phyloP scores from a whole-genome alignment of 2,113 vertebrate species.

The Taxidea taxus region DNA sequence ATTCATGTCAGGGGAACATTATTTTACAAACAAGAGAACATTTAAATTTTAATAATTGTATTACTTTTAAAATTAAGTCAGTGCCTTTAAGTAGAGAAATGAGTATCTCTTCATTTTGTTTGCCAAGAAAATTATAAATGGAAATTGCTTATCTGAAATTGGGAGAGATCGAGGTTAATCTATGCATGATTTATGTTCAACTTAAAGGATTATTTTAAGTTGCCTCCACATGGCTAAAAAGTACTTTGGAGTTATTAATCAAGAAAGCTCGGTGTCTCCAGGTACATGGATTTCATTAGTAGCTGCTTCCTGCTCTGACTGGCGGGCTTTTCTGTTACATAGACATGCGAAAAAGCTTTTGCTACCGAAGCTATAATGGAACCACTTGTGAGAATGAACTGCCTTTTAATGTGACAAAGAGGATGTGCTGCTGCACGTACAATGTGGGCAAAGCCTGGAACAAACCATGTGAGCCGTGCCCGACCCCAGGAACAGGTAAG shows the following conservation, averaged over 20 bases:
- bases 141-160: neutral
- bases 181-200: neutral
- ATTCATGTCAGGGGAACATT: neutral
- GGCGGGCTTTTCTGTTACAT: neutral
- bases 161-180: neutral
- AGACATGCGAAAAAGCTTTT: conserved; percentile 92
- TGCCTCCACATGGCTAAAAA: neutral
- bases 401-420: conserved; percentile 88
- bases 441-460: conserved; percentile 92
- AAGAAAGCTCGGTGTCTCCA: neutral
- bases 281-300: no score
- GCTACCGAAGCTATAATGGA: conserved; percentile 88
- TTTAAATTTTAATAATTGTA: neutral
- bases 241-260: neutral
- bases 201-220: neutral
- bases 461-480: conserved; percentile 88
- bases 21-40: neutral
- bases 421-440: conserved; percentile 90
- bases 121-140: neutral
- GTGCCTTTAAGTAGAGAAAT: neutral
- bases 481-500: conserved; percentile 86
- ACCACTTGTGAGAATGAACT: conserved; percentile 89
- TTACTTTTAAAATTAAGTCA: neutral
- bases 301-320: neutral
- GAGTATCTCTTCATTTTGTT: neutral